These are phyloP conservation scores for Connochaetes taurinus DNA, from an alignment of 2,113 vertebrate species.

Conservation along the genomic window DNA sequence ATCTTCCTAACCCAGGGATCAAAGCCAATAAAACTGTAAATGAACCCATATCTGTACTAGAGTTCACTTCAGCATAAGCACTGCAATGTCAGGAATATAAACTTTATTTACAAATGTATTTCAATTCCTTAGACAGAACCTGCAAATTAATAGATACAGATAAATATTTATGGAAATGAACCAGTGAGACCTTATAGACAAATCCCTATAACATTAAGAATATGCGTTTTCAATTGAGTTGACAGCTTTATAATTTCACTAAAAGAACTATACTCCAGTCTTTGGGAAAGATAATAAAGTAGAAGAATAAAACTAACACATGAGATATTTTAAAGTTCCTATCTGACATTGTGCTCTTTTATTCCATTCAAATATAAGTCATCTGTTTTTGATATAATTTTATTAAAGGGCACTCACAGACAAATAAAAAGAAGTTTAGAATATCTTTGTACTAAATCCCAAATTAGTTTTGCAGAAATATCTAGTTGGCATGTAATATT, in stretches of 20 bases:
- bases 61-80: background rate
- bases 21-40: background rate
- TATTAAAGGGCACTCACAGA: background rate
- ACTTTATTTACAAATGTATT: background rate
- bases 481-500: background rate
- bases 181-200: background rate
- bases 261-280: background rate
- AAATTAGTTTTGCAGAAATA: background rate
- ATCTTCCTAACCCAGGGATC: background rate
- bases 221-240: background rate
- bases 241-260: background rate
- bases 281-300: background rate
- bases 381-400: background rate
- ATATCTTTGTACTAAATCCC: background rate
- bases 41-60: background rate
- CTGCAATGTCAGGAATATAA: background rate
- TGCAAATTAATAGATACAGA: background rate
- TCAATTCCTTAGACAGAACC: background rate
- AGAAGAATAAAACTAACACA: background rate
- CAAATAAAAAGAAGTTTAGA: background rate
- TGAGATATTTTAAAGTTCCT: background rate
- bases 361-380: background rate
- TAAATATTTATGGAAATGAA: background rate
- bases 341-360: background rate
- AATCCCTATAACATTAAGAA: background rate